phyloP scores from a whole-genome alignment of 1,140 invertebrate genomes.

The Phymastichus coffea region DNA sequence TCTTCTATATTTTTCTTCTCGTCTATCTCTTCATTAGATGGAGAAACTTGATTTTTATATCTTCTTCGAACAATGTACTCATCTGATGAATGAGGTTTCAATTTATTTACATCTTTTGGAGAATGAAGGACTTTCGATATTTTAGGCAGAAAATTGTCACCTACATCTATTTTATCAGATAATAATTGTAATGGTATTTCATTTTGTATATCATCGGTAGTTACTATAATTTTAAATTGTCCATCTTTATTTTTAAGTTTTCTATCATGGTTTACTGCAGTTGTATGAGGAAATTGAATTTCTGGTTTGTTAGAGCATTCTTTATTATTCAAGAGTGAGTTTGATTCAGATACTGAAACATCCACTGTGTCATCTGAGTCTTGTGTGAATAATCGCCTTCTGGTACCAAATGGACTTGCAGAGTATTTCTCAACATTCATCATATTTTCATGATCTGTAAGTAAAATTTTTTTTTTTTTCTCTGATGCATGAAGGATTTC shows the following conservation, averaged over 20 bases:
- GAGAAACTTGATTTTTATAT: not conserved
- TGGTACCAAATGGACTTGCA: conserved; percentile 1
- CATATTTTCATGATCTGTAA: not conserved
- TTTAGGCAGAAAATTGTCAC: not conserved
- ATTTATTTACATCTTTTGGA: not conserved
- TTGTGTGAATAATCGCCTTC: conserved; percentile 15
- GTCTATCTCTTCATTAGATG: not conserved
- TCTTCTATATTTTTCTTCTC: not conserved
- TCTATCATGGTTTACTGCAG: not conserved
- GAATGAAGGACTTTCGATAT: not conserved
- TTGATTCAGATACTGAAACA: no score
- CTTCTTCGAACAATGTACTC: not conserved
- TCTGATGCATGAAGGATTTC: conserved; percentile 15
- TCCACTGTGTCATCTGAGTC: conserved; percentile 14
- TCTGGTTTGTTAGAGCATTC: not conserved
- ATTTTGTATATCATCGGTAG: no score
- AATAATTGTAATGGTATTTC: no score
- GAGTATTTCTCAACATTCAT: not conserved
- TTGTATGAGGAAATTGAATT: not conserved
- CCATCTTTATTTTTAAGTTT: not conserved
- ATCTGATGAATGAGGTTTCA: conserved; percentile 1
- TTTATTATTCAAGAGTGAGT: no score
- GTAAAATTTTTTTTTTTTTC: conserved; percentile 4
- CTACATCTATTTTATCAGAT: not conserved
- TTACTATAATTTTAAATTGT: no score